These are phyloP conservation scores for Amphipyra berbera DNA, from an alignment of 2,888 invertebrate species.

Conservation along the genomic window DNA sequence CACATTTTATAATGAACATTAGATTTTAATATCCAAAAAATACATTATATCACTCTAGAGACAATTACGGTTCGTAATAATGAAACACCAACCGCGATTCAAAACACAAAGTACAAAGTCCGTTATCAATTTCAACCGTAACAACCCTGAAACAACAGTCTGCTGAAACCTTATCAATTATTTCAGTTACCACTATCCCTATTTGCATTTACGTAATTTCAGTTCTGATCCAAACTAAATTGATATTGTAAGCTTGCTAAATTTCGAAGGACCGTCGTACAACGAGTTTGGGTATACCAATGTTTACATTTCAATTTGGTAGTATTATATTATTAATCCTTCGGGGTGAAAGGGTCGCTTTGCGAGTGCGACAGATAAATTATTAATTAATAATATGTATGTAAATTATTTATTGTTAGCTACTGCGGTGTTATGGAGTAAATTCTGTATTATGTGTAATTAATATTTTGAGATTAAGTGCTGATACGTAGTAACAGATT, in stretches of 20 bases:
- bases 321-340: slow-evolving; percentile 59
- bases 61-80: slow-evolving; percentile 22
- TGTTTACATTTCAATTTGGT: slow-evolving; percentile 60
- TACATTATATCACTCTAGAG: neutral
- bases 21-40: neutral
- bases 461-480: slow-evolving; percentile 52
- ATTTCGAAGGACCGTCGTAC: slow-evolving; percentile 36
- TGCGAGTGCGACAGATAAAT: slow-evolving; percentile 54
- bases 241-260: slow-evolving; percentile 63
- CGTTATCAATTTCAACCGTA: slow-evolving; percentile 39
- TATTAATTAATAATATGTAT: slow-evolving; percentile 61
- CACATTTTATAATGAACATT: too few species aligned
- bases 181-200: slow-evolving; percentile 55
- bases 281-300: slow-evolving; percentile 27
- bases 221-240: slow-evolving; percentile 65
- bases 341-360: slow-evolving; percentile 47
- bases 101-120: slow-evolving; percentile 40
- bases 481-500: slow-evolving; percentile 9
- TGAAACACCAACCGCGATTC: slow-evolving; percentile 26
- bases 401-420: slow-evolving; percentile 59
- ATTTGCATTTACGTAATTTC: slow-evolving; percentile 62
- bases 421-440: slow-evolving; percentile 24
- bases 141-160: slow-evolving; percentile 44
- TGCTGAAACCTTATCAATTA: slow-evolving; percentile 59
- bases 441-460: slow-evolving; percentile 44